A percentile compares a stretch with the other conserved stretches of the same genome.
These are phyloP conservation scores for Axea sp. DNA, from an alignment of 2,888 invertebrate genomes.

Conservation along the genomic window DNA sequence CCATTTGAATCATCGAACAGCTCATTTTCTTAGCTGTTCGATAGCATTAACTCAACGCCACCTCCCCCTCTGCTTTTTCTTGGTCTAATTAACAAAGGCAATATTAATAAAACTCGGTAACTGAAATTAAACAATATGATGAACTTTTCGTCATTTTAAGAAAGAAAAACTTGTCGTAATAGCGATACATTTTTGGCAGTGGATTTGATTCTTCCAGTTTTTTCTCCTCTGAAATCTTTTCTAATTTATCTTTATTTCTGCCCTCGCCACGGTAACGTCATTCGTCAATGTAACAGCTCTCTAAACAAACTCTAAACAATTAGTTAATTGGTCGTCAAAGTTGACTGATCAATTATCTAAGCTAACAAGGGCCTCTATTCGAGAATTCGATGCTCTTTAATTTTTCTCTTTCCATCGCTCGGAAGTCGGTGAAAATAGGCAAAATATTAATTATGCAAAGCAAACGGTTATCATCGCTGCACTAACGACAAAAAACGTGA, in stretches of 20 bases:
- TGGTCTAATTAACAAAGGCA: too few relatives aligned
- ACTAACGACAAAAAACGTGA: constrained; percentile 8
- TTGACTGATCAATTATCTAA: constrained; percentile 49
- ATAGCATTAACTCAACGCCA: too few relatives aligned
- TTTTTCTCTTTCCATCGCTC: constrained; percentile 2
- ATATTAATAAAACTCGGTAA: too few relatives aligned
- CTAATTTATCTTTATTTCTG: constrained; percentile 2
- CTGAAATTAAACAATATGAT: too few relatives aligned
- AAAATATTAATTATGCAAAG: constrained; percentile 4
- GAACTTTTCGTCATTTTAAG: too few relatives aligned
- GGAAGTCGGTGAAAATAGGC: not conserved
- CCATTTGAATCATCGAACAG: too few relatives aligned
- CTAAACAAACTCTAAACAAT: constrained; percentile 37
- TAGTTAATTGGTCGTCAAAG: constrained; percentile 37
- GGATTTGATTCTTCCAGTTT: too few relatives aligned
- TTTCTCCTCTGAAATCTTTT: not conserved
- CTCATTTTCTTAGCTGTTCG: too few relatives aligned
- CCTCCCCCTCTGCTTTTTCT: too few relatives aligned
- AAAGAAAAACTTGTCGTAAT: too few relatives aligned
- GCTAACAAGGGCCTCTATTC: constrained; percentile 12
- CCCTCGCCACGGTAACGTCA: constrained; percentile 5
- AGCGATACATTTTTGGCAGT: too few relatives aligned
- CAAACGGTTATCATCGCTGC: not conserved
- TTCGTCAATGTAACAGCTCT: constrained; percentile 16
- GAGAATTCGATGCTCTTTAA: constrained; percentile 1